These are phyloP conservation scores for Muscicapa adusta DNA, from an alignment of 2,113 vertebrate species.

Conservation along the genomic window DNA sequence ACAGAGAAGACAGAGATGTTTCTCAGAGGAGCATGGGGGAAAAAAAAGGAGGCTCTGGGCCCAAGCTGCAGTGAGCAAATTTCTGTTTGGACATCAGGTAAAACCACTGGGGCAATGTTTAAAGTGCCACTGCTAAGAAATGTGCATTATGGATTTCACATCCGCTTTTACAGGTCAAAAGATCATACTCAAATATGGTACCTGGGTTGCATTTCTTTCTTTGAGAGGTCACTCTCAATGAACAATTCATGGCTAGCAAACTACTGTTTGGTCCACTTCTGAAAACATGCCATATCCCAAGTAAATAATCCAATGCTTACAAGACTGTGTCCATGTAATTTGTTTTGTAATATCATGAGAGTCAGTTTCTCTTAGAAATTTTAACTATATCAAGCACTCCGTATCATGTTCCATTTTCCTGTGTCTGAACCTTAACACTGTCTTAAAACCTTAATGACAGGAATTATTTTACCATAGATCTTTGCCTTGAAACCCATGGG, in stretches of 20 bases:
- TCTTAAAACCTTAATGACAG: not conserved
- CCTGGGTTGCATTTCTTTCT: not conserved
- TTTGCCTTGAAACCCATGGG: not conserved
- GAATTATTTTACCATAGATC: not conserved
- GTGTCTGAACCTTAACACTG: not conserved
- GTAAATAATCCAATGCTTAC: not conserved
- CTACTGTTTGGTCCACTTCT: not conserved
- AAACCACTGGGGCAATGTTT: not conserved
- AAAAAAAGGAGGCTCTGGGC: not conserved
- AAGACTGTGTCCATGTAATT: not conserved
- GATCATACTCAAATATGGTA: not conserved
- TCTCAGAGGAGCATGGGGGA: not conserved
- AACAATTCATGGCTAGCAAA: not conserved
- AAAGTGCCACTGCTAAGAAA: not conserved
- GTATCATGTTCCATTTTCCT: not conserved
- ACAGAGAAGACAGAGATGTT: not conserved
- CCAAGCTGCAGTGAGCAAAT: not conserved
- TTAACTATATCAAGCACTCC: not conserved
- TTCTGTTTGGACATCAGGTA: not conserved
- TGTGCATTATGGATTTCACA: not conserved
- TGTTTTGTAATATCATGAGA: fast-evolving
- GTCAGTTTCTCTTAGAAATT: not conserved
- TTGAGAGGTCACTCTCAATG: not conserved
- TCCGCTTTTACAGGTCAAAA: not conserved
- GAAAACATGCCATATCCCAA: not conserved